Percentiles rank a stretch among this genome's conserved stretches.
Conservation (phyloP, 2,888 invertebrate genomes). For the Therioaphis trifolii region DNA sequence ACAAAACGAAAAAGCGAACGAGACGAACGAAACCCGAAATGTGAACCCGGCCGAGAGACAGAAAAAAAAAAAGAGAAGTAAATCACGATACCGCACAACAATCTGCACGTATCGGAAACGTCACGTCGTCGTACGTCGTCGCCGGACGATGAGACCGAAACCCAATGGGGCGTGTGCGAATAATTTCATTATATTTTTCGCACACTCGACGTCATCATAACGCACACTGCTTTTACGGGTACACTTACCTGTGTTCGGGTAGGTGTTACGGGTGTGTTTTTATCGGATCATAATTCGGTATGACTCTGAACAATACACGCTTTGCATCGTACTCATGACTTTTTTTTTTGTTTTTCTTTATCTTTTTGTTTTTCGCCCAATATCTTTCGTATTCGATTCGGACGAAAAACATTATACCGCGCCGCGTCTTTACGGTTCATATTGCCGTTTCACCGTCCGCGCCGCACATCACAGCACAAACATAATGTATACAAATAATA, state of each 20-base stretch:
- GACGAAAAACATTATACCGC: background rate
- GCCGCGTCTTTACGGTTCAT: background rate
- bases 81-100: background rate
- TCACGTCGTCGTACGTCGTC: too few relatives aligned
- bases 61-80: background rate
- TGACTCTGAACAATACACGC: background rate
- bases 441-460: conserved; percentile 30
- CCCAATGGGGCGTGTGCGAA: too few relatives aligned
- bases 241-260: background rate
- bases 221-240: background rate
- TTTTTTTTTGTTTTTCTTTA: background rate
- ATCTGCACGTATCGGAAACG: too few relatives aligned
- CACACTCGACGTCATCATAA: background rate
- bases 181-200: background rate
- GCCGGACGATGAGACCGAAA: too few relatives aligned
- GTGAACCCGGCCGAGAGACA: too few relatives aligned
- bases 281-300: background rate
- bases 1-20: background rate
- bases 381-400: background rate
- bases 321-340: background rate
- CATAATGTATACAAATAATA: too few relatives aligned
- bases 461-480: background rate
- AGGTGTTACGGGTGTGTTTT: too few relatives aligned
- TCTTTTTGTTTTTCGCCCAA: too few relatives aligned
- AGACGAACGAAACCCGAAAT: too few relatives aligned